Base-by-base conservation (phyloP, 1,140 invertebrate species). In the Drosophila sucinea region DNA sequence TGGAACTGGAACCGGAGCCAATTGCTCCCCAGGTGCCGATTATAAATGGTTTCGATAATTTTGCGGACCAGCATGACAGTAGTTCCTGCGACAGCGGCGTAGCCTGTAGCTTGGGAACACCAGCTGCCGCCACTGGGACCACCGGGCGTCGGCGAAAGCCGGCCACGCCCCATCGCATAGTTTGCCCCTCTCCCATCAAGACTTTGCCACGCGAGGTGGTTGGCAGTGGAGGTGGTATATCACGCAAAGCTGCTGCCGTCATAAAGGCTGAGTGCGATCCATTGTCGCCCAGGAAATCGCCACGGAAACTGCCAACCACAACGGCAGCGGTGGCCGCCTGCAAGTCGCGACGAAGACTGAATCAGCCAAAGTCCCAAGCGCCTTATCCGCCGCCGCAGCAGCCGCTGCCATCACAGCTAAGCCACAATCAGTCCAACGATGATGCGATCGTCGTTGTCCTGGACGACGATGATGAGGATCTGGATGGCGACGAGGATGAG, bases 11-110 rank as follows among this genome's bases (percentile, higher is more conserved):
- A 29, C 68, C 69, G 38, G 60, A 47, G 25, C 54, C 41, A 5
- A 23, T 58, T 47, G 57, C 25, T 10, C 17, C 54, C 11, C 33
- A 58, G 61, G 5, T 11, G 3, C 65, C 57, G 0, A 54, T 65
- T 41, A 75, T 65, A 47, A 75, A 66, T 65, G 70, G 66, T 35
- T 75, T 79, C 11, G 73, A 51, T 27, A 25, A 79, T n/a, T 47
- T 87, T 25, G 56, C 17, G 41, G 90, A 91, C 23, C 84, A 87
- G 40, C 79, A 91, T 58, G 91, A 92, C 63, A 91, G 76, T 64
- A 92, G 91, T 70, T 92, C 91, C 60, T 91, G 91, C 57, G 91
- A 92, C 68, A 92, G 91, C 77, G 91, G 91, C 3, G 89, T 92
- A 8, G 91, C 91, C 41, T 90, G 82, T 41, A 70, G 77, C 32